phyloP scores from a whole-genome alignment of 2,888 invertebrate genomes.

The Alloscopus bannaensis region DNA sequence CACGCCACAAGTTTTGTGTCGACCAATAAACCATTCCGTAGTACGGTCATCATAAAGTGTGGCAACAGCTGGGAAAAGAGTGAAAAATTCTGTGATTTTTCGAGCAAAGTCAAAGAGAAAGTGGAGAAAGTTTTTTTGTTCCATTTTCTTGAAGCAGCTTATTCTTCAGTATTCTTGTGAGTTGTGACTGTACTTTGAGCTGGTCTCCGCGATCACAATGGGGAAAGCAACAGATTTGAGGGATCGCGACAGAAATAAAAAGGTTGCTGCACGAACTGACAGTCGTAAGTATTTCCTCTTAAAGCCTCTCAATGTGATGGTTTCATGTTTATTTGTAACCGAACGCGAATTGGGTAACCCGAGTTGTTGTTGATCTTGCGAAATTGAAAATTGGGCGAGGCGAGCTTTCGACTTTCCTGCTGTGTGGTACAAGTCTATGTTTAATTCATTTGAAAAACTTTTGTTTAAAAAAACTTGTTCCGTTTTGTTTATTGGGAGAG shows the following conservation, averaged over 20 bases:
- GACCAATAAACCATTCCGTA: neutral
- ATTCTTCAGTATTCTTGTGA: neutral
- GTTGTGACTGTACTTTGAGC: neutral
- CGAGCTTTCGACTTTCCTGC: neutral
- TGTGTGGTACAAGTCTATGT: slow-evolving; percentile 10
- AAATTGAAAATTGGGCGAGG: slow-evolving; percentile 7
- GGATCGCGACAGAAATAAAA: slow-evolving; percentile 69
- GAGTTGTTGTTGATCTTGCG: slow-evolving; percentile 8
- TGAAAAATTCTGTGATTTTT: slow-evolving; percentile 14
- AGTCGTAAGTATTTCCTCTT: slow-evolving; percentile 68
- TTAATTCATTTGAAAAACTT: slow-evolving; percentile 32
- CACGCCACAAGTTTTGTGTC: neutral
- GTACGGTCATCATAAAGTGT: too few relatives aligned
- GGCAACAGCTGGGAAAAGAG: neutral
- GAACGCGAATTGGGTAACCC: neutral
- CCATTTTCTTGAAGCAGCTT: neutral
- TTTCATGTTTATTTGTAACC: neutral
- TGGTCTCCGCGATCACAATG: slow-evolving; percentile 45
- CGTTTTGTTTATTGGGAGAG: neutral
- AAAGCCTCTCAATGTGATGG: neutral
- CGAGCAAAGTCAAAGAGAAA: neutral
- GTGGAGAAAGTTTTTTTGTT: neutral
- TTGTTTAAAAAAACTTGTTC: too few relatives aligned
- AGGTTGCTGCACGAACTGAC: slow-evolving; percentile 67
- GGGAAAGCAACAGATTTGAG: slow-evolving; percentile 63